A percentile compares a stretch with the other conserved stretches of the same genome.
phyloP scores from a whole-genome alignment of 1,140 invertebrate species.

The Drosophila sechellia region DNA sequence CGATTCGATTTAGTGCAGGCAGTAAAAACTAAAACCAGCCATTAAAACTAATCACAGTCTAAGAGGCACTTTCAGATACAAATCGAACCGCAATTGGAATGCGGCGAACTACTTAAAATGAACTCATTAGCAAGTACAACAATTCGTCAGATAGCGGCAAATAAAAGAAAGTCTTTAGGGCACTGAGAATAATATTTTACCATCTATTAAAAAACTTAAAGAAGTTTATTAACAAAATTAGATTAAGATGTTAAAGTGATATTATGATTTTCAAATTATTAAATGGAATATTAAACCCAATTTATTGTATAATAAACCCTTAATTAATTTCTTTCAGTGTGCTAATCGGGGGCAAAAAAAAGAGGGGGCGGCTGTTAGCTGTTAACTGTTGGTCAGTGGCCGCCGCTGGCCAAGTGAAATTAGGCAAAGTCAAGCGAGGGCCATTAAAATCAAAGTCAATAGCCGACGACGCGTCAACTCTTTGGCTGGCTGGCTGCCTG shows the following conservation, averaged over 20 bases:
- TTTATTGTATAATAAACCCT: too few relatives aligned
- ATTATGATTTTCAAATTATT: too few relatives aligned
- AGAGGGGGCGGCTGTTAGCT: slow-evolving; percentile 48
- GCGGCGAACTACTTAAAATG: slow-evolving; percentile 73
- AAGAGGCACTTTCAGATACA: slow-evolving; percentile 77
- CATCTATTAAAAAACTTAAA: neutral
- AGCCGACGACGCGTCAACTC: slow-evolving; percentile 58
- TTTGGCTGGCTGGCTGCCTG: slow-evolving; percentile 2
- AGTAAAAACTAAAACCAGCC: slow-evolving; percentile 55
- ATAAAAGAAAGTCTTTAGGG: slow-evolving; percentile 65
- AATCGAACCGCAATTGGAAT: slow-evolving; percentile 74
- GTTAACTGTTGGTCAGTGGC: slow-evolving; percentile 48
- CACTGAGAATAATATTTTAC: slow-evolving; percentile 2
- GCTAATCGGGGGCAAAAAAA: slow-evolving; percentile 24
- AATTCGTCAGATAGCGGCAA: slow-evolving; percentile 32
- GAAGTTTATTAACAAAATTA: neutral
- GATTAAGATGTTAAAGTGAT: too few relatives aligned
- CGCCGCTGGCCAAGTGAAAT: slow-evolving; percentile 60
- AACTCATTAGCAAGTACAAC: slow-evolving; percentile 69
- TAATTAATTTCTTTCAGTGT: slow-evolving; percentile 9
- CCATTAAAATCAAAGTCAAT: slow-evolving; percentile 81
- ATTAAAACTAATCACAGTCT: slow-evolving; percentile 80
- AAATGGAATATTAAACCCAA: too few relatives aligned
- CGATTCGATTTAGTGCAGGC: slow-evolving; percentile 46
- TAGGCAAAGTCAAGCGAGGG: slow-evolving; percentile 58